A percentile compares a stretch with the other conserved stretches of the same genome.
These are phyloP conservation scores for Archivesica marissinica DNA, from an alignment of 1,140 invertebrate genomes.

Conservation along the genomic window DNA sequence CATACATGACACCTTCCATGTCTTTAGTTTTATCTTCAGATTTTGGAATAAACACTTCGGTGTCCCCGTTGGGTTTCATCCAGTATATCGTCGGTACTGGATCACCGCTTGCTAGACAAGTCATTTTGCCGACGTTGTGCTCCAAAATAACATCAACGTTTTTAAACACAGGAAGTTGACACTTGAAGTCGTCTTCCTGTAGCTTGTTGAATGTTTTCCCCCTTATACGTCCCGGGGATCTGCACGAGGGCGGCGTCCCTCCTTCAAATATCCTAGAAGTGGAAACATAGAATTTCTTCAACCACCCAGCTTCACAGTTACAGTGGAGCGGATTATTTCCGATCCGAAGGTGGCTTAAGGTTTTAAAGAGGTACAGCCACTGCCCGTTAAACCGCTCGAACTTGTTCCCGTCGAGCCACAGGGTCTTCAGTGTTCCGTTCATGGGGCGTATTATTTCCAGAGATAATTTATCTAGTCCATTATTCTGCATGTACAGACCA, in stretches of 20 bases:
- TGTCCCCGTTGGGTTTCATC: conserved; percentile 79
- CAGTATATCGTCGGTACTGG: conserved; percentile 82
- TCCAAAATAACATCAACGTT: conserved; percentile 81
- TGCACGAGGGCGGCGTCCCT: conserved; percentile 75
- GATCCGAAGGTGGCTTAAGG: conserved; percentile 79
- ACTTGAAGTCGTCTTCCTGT: conserved; percentile 79
- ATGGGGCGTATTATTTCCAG: conserved; percentile 78
- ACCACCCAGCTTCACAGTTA: conserved; percentile 81
- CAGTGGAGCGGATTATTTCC: conserved; percentile 82
- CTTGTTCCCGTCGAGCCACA: conserved; percentile 82
- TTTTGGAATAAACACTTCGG: conserved; percentile 72
- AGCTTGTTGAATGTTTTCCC: conserved; percentile 75
- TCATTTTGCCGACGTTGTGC: conserved; percentile 75
- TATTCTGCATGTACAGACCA: conserved; percentile 81
- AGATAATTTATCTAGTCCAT: conserved; percentile 75
- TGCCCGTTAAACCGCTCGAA: conserved; percentile 75
- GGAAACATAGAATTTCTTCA: conserved; percentile 76
- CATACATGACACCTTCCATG: conserved; percentile 77
- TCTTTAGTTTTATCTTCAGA: conserved; percentile 67
- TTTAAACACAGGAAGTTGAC: conserved; percentile 81
- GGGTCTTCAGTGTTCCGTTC: conserved; percentile 77
- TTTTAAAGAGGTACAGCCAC: conserved; percentile 78
- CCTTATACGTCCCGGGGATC: conserved; percentile 71
- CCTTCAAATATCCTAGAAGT: conserved; percentile 74
- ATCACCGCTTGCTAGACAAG: conserved; percentile 80